These are phyloP conservation scores for Gyps fulvus DNA, from an alignment of 2,113 vertebrate species.

Conservation along the genomic window DNA sequence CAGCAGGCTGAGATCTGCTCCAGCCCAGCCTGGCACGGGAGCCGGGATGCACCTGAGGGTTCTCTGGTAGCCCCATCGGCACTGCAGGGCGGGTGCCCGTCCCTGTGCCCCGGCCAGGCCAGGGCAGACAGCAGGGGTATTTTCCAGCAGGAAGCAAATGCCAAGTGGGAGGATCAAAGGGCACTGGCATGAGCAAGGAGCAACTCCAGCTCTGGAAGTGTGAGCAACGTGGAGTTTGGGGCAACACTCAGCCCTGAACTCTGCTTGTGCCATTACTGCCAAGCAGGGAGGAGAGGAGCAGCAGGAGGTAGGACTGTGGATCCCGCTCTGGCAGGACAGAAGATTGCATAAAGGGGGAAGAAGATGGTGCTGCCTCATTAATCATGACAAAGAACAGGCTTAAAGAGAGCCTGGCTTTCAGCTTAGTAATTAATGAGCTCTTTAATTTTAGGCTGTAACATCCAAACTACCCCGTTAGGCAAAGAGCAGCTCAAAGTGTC, in stretches of 20 bases:
- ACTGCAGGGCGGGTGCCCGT: fast-evolving
- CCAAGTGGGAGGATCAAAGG: not conserved
- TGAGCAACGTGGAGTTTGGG: not conserved
- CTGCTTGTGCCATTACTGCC: not conserved
- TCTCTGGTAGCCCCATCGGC: not conserved
- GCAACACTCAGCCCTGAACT: not conserved
- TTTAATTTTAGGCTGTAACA: constrained; percentile 36
- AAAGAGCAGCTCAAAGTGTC: not conserved
- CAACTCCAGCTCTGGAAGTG: not conserved
- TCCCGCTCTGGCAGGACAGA: not conserved
- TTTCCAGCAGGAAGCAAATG: not conserved
- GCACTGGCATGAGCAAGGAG: not conserved
- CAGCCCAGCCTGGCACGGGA: not conserved
- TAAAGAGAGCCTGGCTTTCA: constrained; percentile 12
- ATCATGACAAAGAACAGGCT: constrained; percentile 8
- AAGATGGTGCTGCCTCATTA: not conserved
- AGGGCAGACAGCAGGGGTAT: not conserved
- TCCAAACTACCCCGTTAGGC: constrained; percentile 7
- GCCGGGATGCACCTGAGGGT: fast-evolving
- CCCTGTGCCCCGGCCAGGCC: not conserved
- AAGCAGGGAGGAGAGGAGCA: not conserved
- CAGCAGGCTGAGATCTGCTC: not conserved
- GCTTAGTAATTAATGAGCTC: constrained; percentile 32
- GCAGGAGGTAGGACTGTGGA: not conserved
- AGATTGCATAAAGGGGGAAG: not conserved